Evolutionary conservation across 2,113 vertebrate genomes (phyloP), one percentile per base, ranked within the genome.

Genomic region (Serilophus lunatus): DNA sequence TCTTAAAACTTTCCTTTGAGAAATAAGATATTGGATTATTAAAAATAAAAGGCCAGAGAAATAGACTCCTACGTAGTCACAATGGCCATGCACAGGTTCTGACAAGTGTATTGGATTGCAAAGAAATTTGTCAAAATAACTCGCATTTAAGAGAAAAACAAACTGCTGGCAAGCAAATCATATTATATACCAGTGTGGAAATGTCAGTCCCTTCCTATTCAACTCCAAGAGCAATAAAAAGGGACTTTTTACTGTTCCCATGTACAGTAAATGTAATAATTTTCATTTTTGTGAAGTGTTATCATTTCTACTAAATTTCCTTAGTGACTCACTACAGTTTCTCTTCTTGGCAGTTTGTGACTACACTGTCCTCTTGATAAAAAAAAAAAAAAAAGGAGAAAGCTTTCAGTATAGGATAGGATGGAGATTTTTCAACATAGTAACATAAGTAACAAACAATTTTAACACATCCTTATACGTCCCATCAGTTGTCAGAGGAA

Each of bases 281-380:
- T 93, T 76, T 97, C 84, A 66, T 72, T 91, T 94, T 96, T 88
- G 91, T 82, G 72, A 97, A 95, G 88, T 97, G 80, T 72, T 95
- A 95, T 95, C 93, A 94, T 96, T 94, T 90, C 79, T 92, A 81
- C 93, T 92, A 90, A 90, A 92, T 94, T 88, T 97, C 79, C 49
- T 86, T n/a, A n/a, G 38, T 96, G 94, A 96, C 76, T 96, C 95
- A 95, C 82, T 9, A 22, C 38, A 42, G 63, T 95, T 91, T 95
- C 82, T 80, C 91, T 83, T 90, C 72, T 72, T 86, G 70, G 83
- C 72, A 91, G 42, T 82, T 96, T 71, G 61, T 86, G 90, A 82
- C 76, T 86, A 65, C 28, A 50, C 50, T 24, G 7, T 89, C 42
- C 50, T 92, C 49, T 83, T 65, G 40, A 78, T 50, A 5, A 1